Evolutionary conservation across 2,888 invertebrate species (phyloP).

Genomic region (Leucophenga montana): DNA sequence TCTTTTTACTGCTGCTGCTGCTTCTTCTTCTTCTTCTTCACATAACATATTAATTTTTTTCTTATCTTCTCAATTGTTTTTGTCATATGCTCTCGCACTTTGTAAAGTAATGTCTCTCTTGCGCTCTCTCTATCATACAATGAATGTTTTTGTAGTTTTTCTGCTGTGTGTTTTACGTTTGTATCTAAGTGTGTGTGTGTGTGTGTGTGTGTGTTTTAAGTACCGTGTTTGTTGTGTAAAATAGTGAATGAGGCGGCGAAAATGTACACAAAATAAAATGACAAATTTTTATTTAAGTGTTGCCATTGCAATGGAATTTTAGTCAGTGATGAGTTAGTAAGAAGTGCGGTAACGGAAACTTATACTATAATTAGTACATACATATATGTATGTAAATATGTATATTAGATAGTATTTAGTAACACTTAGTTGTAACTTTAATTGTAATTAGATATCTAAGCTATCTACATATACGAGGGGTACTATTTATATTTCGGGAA

Average conservation of each 20-base stretch:
- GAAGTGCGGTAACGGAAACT: no score
- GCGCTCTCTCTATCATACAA: background rate
- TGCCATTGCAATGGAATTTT: conserved; percentile 25
- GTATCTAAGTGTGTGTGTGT: background rate
- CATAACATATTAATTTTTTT: background rate
- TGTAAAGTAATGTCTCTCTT: background rate
- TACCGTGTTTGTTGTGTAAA: conserved; percentile 23
- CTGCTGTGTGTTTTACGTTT: background rate
- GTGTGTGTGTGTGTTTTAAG: conserved; percentile 15
- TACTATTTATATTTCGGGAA: no score
- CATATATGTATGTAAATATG: no score
- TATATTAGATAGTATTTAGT: no score
- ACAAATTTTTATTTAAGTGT: conserved; percentile 18
- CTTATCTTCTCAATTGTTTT: conserved; percentile 9
- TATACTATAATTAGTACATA: no score
- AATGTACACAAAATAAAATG: conserved; percentile 24
- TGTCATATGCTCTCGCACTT: background rate
- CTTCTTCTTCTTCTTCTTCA: conserved; percentile 8
- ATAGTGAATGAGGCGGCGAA: conserved; percentile 33
- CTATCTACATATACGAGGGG: no score
- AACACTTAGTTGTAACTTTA: no score
- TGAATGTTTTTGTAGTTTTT: conserved; percentile 2
- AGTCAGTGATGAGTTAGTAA: background rate
- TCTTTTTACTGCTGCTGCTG: background rate
- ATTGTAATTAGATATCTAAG: no score